These are phyloP conservation scores for Rutilus rutilus DNA, from an alignment of 2,113 vertebrate genomes.

Conservation along the genomic window DNA sequence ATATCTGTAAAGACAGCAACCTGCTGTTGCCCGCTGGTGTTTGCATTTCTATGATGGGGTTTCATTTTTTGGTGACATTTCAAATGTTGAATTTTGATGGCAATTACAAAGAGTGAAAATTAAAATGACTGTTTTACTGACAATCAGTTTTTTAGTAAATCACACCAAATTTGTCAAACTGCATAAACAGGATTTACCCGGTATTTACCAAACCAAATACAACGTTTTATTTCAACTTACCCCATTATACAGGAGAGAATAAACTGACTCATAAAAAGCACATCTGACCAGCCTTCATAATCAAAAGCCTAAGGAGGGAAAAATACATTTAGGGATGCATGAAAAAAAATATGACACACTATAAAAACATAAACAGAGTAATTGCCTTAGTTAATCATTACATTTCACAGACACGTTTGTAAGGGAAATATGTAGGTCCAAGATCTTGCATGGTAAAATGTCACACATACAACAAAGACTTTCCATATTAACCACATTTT, in stretches of 20 bases:
- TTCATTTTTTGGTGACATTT: background rate
- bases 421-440: background rate
- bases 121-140: background rate
- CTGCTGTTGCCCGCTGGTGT: background rate
- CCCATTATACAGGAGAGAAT: constrained; percentile 78
- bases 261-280: constrained; percentile 73
- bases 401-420: background rate
- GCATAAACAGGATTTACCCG: background rate
- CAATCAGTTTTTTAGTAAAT: background rate
- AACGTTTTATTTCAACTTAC: constrained; percentile 61
- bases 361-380: background rate
- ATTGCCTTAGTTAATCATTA: background rate
- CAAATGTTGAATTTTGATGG: background rate
- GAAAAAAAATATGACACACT: background rate
- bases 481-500: background rate
- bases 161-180: background rate
- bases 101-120: background rate
- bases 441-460: background rate
- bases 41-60: background rate
- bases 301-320: constrained; percentile 67
- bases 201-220: background rate
- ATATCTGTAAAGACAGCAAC: background rate
- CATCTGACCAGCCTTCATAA: constrained; percentile 76
- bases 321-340: background rate
- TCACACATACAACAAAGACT: background rate